Base-by-base conservation (phyloP, 1,140 invertebrate genomes). In the Stegodyphus mimosarum region DNA sequence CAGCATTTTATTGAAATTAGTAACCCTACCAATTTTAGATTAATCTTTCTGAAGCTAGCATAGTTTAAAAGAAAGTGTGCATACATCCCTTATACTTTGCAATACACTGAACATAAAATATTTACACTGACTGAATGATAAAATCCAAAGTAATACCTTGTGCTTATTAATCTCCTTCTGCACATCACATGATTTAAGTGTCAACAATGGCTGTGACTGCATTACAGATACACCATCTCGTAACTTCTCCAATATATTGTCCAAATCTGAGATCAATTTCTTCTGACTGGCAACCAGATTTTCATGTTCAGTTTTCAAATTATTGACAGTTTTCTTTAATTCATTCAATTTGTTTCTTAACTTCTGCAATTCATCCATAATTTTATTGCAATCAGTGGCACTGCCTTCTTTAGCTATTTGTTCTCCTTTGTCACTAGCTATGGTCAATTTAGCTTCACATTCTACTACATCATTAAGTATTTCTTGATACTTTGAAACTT, bases 361-460 rank as follows among this genome's bases (percentile, higher is more conserved):
- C 0, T 94, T 94, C 88, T 97, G 96, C 15, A 98, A 88, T 87
- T 97, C 94, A 89, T 97, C 95, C 9, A 95, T 96, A 5, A 98
- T 94, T 88, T 94, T 94, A 89, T 97, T 97, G 86, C 95, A 93
- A 89, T 98, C 96, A 17, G 94, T 94, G 0, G 94, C 93, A 11
- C 95, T 94, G 60, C 96, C 95, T 91, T 98, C 97, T 1, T 94
- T 93, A 9, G 95, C 95, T 49, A 98, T 97, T 89, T 96, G 95
- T 89, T 96, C 95, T 1, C 96, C 97, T 91, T 97, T 98, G 88
- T 98, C 96, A 33, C 94, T 94, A 0, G 96, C 96, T 33, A 94
- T 94, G 1, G 95, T 94, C 9, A 98, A 90, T 10, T 94, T 91
- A n/a, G 95, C 96, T 89, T 98, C 96, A 89, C 95, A 96, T 89